These are phyloP conservation scores for Ailuropoda melanoleuca DNA, from an alignment of 2,113 vertebrate genomes.

Conservation along the genomic window DNA sequence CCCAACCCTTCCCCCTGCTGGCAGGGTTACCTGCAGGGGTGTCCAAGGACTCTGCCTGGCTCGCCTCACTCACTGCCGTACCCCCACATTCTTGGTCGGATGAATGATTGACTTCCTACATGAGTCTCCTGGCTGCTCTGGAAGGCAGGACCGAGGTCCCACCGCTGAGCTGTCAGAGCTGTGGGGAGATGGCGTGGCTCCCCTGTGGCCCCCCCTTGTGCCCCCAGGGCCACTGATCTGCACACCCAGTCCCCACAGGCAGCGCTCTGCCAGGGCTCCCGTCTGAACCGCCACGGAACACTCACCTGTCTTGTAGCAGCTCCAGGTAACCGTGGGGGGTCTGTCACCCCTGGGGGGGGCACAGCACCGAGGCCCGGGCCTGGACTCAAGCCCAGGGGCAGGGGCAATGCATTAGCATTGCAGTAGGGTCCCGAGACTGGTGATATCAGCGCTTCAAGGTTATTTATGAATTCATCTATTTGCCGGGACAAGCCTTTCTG, in stretches of 20 bases:
- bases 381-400: background rate
- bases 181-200: accelerated
- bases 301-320: slow-evolving; percentile 57
- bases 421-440: slow-evolving; percentile 76
- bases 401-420: slow-evolving; percentile 74
- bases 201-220: background rate
- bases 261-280: background rate
- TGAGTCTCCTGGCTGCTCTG: accelerated
- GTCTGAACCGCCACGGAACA: slow-evolving; percentile 39
- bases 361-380: slow-evolving; percentile 35
- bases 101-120: background rate
- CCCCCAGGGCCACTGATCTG: background rate
- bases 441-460: slow-evolving; percentile 79
- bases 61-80: accelerated
- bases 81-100: too few relatives aligned
- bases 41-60: accelerated
- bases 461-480: slow-evolving; percentile 87
- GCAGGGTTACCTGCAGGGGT: background rate
- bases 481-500: slow-evolving; percentile 81
- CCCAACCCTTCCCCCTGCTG: background rate
- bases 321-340: slow-evolving; percentile 58
- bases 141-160: background rate
- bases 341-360: slow-evolving; percentile 64
- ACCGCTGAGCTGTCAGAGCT: background rate
- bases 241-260: background rate